A percentile compares a stretch with the other conserved stretches of the same genome.
phyloP scores from a whole-genome alignment of 2,797 vertebrate genomes.

The Gymnopithys bicolor region DNA sequence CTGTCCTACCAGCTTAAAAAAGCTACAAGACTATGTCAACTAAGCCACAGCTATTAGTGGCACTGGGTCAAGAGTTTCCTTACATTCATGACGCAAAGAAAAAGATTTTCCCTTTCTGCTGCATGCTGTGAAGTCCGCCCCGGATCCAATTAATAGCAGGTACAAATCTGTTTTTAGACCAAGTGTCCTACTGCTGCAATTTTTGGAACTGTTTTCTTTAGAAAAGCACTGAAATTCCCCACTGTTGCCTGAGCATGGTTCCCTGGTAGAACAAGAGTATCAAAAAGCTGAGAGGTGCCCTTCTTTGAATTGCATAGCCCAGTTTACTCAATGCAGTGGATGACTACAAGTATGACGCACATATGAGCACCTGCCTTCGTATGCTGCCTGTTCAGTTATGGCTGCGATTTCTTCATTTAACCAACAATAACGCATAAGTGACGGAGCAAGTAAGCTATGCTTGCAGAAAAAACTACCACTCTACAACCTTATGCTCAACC shows the following conservation, averaged over 20 bases:
- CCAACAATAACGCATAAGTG: neutral
- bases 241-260: neutral
- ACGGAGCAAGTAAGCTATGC: neutral
- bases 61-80: slow-evolving; percentile 31
- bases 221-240: neutral
- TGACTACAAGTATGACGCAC: rapidly evolving
- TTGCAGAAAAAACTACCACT: neutral
- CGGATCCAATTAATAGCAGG: slow-evolving; percentile 23
- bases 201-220: neutral
- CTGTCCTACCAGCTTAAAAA: slow-evolving; percentile 11
- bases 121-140: neutral
- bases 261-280: neutral
- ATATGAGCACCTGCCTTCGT: rapidly evolving
- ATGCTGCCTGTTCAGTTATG: neutral
- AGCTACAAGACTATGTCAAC: neutral
- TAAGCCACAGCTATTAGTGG: slow-evolving; percentile 22
- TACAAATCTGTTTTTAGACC: slow-evolving; percentile 21
- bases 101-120: slow-evolving; percentile 2
- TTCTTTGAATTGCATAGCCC: neutral
- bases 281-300: neutral
- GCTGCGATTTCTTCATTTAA: neutral
- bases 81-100: neutral
- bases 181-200: neutral
- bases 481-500: neutral
- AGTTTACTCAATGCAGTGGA: neutral